phyloP scores from a whole-genome alignment of 2,797 vertebrate species.

The Sorex maritimensis region DNA sequence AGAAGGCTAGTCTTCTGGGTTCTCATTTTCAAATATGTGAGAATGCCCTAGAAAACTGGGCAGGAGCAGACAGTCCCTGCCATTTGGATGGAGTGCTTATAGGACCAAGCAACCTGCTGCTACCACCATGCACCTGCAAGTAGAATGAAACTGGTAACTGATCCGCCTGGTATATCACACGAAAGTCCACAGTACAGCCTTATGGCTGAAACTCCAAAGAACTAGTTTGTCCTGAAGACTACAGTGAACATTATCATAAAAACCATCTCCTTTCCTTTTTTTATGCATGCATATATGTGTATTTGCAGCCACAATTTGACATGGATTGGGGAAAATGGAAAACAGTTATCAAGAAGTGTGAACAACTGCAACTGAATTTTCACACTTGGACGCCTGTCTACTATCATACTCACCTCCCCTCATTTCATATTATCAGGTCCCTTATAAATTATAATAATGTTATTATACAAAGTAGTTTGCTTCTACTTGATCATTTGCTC shows the following conservation, averaged over 20 bases:
- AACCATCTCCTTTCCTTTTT: not conserved
- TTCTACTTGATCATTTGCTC: not conserved
- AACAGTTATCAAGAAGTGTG: not conserved
- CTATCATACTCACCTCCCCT: not conserved
- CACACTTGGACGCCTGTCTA: not conserved
- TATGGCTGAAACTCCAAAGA: too few species aligned
- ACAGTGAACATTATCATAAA: not conserved
- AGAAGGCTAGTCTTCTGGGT: slow-evolving; percentile 37
- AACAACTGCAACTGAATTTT: not conserved
- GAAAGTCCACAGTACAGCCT: not conserved
- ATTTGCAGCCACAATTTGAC: not conserved
- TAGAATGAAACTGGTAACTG: slow-evolving; percentile 25
- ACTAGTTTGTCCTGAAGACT: not conserved
- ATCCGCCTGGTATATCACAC: not conserved
- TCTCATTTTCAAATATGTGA: not conserved
- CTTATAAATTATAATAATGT: not conserved
- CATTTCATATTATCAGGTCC: not conserved
- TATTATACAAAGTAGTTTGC: not conserved
- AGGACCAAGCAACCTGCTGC: not conserved
- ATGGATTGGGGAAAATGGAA: slow-evolving; percentile 19
- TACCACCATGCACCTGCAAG: slow-evolving; percentile 18
- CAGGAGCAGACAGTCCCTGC: not conserved
- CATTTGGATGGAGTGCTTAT: not conserved
- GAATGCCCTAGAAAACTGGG: not conserved
- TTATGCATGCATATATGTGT: not conserved